Conservation (phyloP, 2,797 vertebrate genomes). For the Eutrigla gurnardus region DNA sequence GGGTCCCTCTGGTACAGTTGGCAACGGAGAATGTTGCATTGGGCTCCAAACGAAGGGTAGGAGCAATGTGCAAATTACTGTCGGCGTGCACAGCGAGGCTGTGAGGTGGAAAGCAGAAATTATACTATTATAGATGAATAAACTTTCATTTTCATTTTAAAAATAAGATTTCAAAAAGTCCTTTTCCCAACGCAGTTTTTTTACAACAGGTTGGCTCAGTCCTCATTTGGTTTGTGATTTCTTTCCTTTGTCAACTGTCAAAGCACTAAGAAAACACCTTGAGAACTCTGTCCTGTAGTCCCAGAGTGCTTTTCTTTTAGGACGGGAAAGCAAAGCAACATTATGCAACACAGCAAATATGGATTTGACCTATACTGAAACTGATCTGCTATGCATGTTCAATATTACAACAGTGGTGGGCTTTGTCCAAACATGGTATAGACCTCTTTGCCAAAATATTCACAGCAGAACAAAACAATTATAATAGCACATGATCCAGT, state of each 20-base stretch:
- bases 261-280: conserved; percentile 17
- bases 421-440: neutral
- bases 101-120: conserved; percentile 80
- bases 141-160: conserved; percentile 47
- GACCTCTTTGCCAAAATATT: conserved; percentile 18
- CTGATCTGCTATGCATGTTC: neutral
- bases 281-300: conserved; percentile 19
- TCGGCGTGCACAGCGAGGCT: conserved; percentile 75
- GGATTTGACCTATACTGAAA: neutral
- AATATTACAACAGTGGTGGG: conserved; percentile 10
- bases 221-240: conserved; percentile 18
- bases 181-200: conserved; percentile 12
- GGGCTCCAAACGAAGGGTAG: conserved; percentile 64
- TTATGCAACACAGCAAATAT: conserved; percentile 42
- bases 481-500: neutral
- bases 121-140: conserved; percentile 77
- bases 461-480: conserved; percentile 1
- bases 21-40: conserved; percentile 51
- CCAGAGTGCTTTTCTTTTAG: conserved; percentile 40
- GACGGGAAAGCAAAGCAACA: conserved; percentile 54
- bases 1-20: conserved; percentile 54
- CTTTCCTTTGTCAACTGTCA: conserved; percentile 19
- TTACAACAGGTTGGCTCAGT: conserved; percentile 16
- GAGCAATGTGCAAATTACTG: conserved; percentile 69
- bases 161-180: conserved; percentile 39